Conservation (phyloP, 2,797 vertebrate species). For the Enteromius thamalakanensis region DNA sequence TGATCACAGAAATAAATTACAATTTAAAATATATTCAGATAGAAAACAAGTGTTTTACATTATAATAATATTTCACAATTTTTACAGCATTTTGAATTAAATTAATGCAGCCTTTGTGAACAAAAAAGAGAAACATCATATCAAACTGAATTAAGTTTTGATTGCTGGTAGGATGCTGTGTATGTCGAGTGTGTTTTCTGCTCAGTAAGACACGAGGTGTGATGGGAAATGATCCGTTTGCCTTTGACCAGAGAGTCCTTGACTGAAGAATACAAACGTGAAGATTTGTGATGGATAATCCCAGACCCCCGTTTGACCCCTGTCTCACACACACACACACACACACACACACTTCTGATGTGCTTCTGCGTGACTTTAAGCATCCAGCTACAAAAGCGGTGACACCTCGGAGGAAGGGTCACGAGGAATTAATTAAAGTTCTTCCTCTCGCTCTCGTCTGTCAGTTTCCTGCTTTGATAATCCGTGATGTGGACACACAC, state of each 20-base stretch:
- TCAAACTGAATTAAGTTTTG: not conserved
- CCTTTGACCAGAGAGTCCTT: conserved; percentile 81
- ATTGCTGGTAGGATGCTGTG: not conserved
- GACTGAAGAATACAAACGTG: conserved; percentile 77
- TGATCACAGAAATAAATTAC: not conserved
- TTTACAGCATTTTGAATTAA: not conserved
- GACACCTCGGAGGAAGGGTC: conserved; percentile 71
- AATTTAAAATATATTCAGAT: not conserved
- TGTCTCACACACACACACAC: conserved; percentile 65
- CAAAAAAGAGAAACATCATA: not conserved
- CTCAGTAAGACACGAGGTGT: conserved; percentile 24
- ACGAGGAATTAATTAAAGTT: conserved; percentile 76
- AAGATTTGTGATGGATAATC: conserved; percentile 81
- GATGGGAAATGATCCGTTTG: conserved; percentile 58
- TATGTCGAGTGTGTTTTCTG: not conserved
- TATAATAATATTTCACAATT: not conserved
- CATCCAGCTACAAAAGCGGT: conserved; percentile 75
- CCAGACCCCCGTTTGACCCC: conserved; percentile 74
- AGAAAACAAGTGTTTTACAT: not conserved
- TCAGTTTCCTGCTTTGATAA: conserved; percentile 76
- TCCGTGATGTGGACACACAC: conserved; percentile 78
- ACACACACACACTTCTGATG: conserved; percentile 69
- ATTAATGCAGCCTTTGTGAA: not conserved
- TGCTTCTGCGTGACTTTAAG: conserved; percentile 74
- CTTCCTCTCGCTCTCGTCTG: conserved; percentile 40